Base-by-base conservation (phyloP, 2,797 vertebrate genomes). In the Nyctalus aviator region DNA sequence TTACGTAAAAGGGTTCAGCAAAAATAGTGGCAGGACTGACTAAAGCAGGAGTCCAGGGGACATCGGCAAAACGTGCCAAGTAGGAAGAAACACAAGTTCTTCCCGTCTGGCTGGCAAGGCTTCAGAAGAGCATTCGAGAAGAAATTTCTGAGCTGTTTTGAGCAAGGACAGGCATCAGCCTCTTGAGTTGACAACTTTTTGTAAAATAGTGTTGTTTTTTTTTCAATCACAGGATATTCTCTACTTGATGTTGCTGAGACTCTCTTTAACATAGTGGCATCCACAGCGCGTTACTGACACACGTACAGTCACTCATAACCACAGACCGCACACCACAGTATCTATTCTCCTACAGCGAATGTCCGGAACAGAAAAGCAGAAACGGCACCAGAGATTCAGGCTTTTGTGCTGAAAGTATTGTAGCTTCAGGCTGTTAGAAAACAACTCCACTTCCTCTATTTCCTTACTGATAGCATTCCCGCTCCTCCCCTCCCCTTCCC, bases 241-340 rank as follows among this genome's bases (percentile, higher is more conserved):
- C 68, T 86, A n/a, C 12, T 79, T n/a, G 50, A 64, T 9, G 18
- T 5, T 23, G 68, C 6, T 73, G 25, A 44, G 37, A 64, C 6
- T 32, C 20, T 41, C 44, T 71, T 55, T 71, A 37, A 37, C 64
- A 37, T 7, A 25, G 64, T 14, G 35, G n/a, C 27, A 8, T 9
- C 50, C 6, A 11, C 1, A 57, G 46, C 2, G 25, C 21, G 25
- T 8, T 46, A 68, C 32, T 5, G 15, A 35, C 17, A 62, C 2
- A 72, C 0, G 0, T 1, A 50, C 8, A 66, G 35, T 15, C 20
- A 30, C 6, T 27, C 3, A 1, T 1, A 10, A 20, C 53, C 48
- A 50, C 15, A 0, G 50, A 66, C 75, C 46, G 14, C 20, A 20
- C 15, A 48, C 17, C n/a, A 8, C 4, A 57, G 3, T 4, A 8